phyloP scores from a whole-genome alignment of 2,888 invertebrate species.

The Aleiodes leptofemur region DNA sequence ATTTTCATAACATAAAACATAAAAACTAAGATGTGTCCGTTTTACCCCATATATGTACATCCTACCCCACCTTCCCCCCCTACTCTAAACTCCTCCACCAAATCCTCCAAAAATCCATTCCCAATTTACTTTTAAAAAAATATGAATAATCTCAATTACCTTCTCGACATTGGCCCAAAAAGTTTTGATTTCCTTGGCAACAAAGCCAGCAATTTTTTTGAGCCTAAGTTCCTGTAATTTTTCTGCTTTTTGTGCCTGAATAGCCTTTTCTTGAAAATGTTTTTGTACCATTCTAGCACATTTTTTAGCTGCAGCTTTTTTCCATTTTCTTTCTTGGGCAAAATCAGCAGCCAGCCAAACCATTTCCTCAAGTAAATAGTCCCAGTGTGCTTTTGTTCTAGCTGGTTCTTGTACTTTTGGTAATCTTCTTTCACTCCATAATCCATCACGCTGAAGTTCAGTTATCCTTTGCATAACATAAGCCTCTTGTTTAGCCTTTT shows the following conservation, averaged over 20 bases:
- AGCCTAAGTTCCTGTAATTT: constrained; percentile 93
- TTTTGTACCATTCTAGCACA: constrained; percentile 94
- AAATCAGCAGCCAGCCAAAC: constrained; percentile 99
- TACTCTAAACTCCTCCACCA: neutral
- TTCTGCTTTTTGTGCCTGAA: constrained; percentile 92
- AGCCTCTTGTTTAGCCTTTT: constrained; percentile 94
- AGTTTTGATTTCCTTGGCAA: constrained; percentile 94
- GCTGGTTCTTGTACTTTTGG: constrained; percentile 95
- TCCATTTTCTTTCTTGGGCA: constrained; percentile 98
- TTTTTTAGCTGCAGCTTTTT: constrained; percentile 95
- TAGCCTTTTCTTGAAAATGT: constrained; percentile 93
- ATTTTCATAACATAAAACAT: no score
- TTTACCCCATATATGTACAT: no score
- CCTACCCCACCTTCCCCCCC: no score
- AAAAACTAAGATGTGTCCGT: no score
- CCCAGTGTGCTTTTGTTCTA: constrained; percentile 97
- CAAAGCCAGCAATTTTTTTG: constrained; percentile 90
- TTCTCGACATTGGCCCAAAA: constrained; percentile 99
- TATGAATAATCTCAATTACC: constrained; percentile 73
- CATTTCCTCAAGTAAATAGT: constrained; percentile 98
- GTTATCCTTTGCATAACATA: constrained; percentile 94
- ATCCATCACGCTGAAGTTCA: constrained; percentile 94
- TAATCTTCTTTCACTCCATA: constrained; percentile 94
- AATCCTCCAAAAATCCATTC: neutral
- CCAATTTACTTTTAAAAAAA: constrained; percentile 8